Percentiles rank a stretch among this genome's conserved stretches.
phyloP scores from a whole-genome alignment of 2,888 invertebrate genomes.

The Euzetes globulus region DNA sequence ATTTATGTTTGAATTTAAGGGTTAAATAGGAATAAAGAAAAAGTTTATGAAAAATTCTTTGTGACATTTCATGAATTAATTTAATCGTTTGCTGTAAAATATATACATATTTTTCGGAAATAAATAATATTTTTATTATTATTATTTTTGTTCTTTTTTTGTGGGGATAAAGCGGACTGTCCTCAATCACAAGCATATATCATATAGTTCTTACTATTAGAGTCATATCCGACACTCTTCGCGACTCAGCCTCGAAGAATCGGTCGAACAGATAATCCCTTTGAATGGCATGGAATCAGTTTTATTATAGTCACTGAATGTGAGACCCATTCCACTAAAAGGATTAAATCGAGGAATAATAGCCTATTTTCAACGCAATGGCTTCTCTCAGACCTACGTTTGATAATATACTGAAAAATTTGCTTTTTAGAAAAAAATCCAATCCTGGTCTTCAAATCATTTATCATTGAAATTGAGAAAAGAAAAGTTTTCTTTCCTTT shows the following conservation, averaged over 20 bases:
- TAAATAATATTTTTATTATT: no score
- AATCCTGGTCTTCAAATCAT: background rate
- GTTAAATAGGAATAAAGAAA: no score
- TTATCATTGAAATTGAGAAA: background rate
- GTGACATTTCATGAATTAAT: no score
- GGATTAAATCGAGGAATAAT: slow-evolving; percentile 13
- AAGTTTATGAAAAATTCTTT: no score
- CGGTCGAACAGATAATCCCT: slow-evolving; percentile 6
- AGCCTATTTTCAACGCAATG: slow-evolving; percentile 10
- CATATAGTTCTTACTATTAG: no score
- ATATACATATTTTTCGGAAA: no score
- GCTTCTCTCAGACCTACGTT: background rate
- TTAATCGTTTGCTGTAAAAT: no score
- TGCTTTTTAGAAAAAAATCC: slow-evolving; percentile 4
- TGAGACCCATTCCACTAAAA: background rate
- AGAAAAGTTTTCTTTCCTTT: background rate
- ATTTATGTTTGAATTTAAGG: no score
- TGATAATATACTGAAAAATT: background rate
- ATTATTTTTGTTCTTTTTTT: no score
- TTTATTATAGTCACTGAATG: slow-evolving; percentile 1
- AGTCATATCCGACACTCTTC: no score
- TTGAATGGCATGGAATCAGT: background rate
- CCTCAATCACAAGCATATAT: no score
- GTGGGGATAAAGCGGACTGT: no score
- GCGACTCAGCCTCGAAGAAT: background rate